Evolutionary conservation across 2,888 invertebrate genomes (phyloP).

Genomic region (Lasioglossum lativentre): DNA sequence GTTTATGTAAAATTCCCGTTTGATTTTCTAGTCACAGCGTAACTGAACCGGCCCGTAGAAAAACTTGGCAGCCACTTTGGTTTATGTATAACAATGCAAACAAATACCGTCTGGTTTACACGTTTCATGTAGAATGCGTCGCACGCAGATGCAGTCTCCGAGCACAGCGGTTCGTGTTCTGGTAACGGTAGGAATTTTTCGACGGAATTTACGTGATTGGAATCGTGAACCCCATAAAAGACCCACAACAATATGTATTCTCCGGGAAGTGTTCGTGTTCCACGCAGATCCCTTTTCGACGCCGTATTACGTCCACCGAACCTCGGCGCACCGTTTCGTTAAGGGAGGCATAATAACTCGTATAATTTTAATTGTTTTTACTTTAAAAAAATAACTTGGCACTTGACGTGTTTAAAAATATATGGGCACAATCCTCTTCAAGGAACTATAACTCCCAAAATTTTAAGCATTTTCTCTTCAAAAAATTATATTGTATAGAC

Average conservation of each 20-base stretch:
- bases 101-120: slow-evolving; percentile 19
- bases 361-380: neutral
- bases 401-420: neutral
- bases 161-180: slow-evolving; percentile 32
- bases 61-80: neutral
- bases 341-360: neutral
- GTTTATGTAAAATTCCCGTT: neutral
- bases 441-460: too few species aligned
- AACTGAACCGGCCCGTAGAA: neutral
- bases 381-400: neutral
- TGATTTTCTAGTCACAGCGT: neutral
- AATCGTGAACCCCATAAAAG: slow-evolving; percentile 59
- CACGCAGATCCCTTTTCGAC: neutral
- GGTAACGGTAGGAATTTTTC: slow-evolving; percentile 58
- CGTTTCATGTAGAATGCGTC: slow-evolving; percentile 40
- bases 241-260: slow-evolving; percentile 32
- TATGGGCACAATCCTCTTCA: neutral
- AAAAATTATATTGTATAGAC: too few species aligned
- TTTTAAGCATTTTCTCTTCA: neutral
- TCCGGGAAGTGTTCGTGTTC: slow-evolving; percentile 21
- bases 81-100: slow-evolving; percentile 7
- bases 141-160: slow-evolving; percentile 34
- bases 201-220: slow-evolving; percentile 66
- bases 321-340: neutral
- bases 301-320: neutral